phyloP scores from a whole-genome alignment of 2,888 invertebrate species.

The Coelopa pilipes region DNA sequence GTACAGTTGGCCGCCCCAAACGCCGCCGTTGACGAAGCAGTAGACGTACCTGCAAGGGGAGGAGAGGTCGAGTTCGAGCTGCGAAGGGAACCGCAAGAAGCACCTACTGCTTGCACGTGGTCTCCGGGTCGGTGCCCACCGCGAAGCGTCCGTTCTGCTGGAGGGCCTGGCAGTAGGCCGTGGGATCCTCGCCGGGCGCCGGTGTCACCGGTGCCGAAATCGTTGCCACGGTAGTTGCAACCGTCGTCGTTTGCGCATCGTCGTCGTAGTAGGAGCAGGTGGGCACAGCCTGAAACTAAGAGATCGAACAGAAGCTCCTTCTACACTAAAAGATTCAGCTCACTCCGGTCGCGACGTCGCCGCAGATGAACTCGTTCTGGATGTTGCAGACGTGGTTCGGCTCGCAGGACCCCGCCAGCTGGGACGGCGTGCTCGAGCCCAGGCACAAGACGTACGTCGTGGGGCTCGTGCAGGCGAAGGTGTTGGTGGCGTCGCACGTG shows the following conservation, averaged over 20 bases:
- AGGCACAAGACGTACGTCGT: slow-evolving; percentile 54
- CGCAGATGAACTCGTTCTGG: slow-evolving; percentile 42
- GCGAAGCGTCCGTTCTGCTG: slow-evolving; percentile 45
- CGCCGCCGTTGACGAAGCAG: slow-evolving; percentile 46
- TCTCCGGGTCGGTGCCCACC: slow-evolving; percentile 48
- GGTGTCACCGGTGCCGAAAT: slow-evolving; percentile 39
- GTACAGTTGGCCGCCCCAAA: slow-evolving; percentile 53
- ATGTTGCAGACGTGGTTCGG: slow-evolving; percentile 53
- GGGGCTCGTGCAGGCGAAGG: slow-evolving; percentile 56
- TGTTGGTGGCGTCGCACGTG: slow-evolving; percentile 49
- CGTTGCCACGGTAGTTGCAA: slow-evolving; percentile 38
- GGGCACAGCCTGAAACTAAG: not conserved
- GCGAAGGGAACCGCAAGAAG: not conserved
- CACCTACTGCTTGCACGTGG: slow-evolving; percentile 53
- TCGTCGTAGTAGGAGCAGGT: not conserved
- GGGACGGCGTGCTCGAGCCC: slow-evolving; percentile 47
- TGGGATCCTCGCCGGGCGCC: slow-evolving; percentile 37
- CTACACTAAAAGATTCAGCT: slow-evolving; percentile 34
- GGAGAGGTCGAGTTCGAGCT: no score
- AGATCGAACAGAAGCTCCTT: not conserved
- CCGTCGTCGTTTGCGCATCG: no score
- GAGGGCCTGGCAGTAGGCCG: slow-evolving; percentile 47
- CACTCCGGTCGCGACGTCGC: slow-evolving; percentile 36
- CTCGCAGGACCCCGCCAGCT: slow-evolving; percentile 49
- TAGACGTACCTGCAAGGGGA: slow-evolving; percentile 48